Conservation (phyloP, 2,888 invertebrate genomes). For the Dermolepida albohirtum region DNA sequence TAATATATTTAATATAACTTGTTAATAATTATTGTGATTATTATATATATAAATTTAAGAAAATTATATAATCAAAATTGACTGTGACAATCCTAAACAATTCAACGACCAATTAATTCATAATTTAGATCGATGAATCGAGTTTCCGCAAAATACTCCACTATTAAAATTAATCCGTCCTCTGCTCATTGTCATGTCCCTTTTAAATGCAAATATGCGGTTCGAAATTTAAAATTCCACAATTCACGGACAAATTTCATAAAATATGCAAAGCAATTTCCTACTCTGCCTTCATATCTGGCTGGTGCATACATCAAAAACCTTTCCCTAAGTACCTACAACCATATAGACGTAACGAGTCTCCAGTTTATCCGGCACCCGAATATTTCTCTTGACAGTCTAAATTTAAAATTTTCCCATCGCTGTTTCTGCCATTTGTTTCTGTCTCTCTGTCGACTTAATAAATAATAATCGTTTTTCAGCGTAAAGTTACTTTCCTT, state of each 20-base stretch:
- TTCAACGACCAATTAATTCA: conserved; percentile 18
- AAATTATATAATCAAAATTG: too few species aligned
- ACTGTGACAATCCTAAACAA: background rate
- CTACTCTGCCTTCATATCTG: conserved; percentile 12
- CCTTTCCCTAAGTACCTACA: conserved; percentile 1
- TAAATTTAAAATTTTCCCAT: too few species aligned
- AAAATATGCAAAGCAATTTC: conserved; percentile 23
- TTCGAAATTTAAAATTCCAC: conserved; percentile 16
- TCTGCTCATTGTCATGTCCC: background rate
- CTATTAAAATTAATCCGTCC: conserved; percentile 15
- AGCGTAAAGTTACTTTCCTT: too few species aligned
- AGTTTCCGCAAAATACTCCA: background rate
- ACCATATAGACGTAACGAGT: too few species aligned
- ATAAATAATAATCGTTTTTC: too few species aligned
- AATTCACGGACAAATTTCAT: conserved; percentile 20
- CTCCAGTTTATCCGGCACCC: too few species aligned
- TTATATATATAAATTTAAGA: too few species aligned
- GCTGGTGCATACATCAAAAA: conserved; percentile 16
- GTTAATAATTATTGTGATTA: too few species aligned
- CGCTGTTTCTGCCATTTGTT: too few species aligned
- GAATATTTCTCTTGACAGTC: too few species aligned
- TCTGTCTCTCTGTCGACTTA: too few species aligned
- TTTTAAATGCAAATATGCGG: conserved; percentile 21
- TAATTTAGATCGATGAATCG: conserved; percentile 1
- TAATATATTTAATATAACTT: too few species aligned